Conservation (phyloP, 2,113 vertebrate species). For the Mustelus asterias region DNA sequence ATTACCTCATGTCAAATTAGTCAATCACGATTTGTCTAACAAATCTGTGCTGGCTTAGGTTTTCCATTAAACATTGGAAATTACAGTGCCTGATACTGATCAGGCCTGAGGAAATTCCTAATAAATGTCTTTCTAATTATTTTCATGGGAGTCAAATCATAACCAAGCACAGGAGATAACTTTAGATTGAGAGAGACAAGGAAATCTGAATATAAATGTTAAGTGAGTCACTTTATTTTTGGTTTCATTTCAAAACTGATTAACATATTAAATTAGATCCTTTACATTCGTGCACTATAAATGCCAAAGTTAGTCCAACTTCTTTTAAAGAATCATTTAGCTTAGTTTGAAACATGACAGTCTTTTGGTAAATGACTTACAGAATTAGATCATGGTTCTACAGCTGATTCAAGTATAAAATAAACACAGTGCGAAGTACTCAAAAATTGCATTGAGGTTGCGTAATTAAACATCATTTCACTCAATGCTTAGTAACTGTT, state of each 20-base stretch:
- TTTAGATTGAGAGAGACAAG: neutral
- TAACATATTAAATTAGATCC: neutral
- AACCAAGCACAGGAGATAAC: neutral
- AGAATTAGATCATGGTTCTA: neutral
- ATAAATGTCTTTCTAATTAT: neutral
- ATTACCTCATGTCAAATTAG: no score
- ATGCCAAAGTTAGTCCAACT: neutral
- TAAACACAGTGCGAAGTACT: neutral
- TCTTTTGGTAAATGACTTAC: neutral
- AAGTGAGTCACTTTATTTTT: neutral
- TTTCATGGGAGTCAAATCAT: neutral
- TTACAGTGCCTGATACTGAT: neutral
- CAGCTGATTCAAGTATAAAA: neutral
- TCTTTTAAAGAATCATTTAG: neutral
- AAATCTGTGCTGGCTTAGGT: neutral
- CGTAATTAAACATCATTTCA: neutral
- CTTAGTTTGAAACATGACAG: neutral
- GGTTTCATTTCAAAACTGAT: conserved; percentile 16
- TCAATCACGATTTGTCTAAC: neutral
- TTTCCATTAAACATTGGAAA: neutral
- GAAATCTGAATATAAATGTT: neutral
- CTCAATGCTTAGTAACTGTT: neutral
- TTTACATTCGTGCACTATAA: neutral
- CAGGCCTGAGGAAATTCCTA: neutral
- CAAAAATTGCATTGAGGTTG: neutral